Evolutionary conservation across 1,140 invertebrate genomes (phyloP), one percentile per base, ranked within the genome.

Genomic region (Rhopalosiphum padi): DNA sequence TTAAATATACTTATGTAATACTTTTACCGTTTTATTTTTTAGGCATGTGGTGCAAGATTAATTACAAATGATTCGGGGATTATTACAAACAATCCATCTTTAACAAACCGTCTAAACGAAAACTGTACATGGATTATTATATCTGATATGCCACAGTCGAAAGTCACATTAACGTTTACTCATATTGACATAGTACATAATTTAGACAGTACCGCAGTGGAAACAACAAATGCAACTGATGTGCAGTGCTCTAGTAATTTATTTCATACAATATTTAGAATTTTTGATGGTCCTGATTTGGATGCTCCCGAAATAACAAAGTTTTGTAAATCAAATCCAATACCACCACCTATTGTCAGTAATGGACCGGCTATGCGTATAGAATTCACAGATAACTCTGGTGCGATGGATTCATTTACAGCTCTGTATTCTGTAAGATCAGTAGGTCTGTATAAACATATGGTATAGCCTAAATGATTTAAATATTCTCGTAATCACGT

Each of bases 41-140:
- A 95, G 95, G 96, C 96, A 2, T 98, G 98, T 95, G 98, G 98
- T 35, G 97, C 97, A 93, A 95, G 95, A 35, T 96, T 98, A 87
- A 94, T 94, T 21, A 96, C 97, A 21, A 95, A 96, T 30, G 95
- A 95, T 48, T 96, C 96, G 86, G 97, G 97, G 60, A 95, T 96
- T 96, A 6, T 96, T 8, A 94, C 95, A 5, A 94, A 94, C 93
- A 37, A 35, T 68, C 51, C 91, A 30, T 85, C 94, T 87, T 87
- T 85, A 9, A 60, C 94, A 48, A 83, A 93, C 93, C 41, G 93
- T 94, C 93, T 94, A 77, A 94, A 37, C 37, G 43, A 43, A 30
- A 96, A 96, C 94, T 97, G 97, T 94, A 96, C 96, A 3, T 97
- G 97, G 96, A 97, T 95, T 35, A 96, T 97, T n/a, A 94, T 95